Evolutionary conservation across 2,113 vertebrate genomes (phyloP).

Genomic region (Clinocottus analis): DNA sequence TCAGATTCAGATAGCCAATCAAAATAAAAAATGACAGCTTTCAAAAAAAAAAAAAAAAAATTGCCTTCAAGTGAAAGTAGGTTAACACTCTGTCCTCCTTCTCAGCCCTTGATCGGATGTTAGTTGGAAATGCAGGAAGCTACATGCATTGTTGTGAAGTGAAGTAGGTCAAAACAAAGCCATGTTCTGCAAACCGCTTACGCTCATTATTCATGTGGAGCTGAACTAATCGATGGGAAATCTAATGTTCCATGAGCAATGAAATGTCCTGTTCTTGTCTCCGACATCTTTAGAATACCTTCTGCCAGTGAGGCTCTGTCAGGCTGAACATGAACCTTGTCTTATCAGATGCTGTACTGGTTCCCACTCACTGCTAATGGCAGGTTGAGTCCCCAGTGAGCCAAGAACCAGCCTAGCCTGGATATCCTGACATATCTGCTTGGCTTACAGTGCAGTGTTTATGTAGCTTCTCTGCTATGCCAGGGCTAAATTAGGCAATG

Average conservation of each 20-base stretch:
- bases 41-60: background rate
- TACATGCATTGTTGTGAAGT: constrained; percentile 8
- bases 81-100: background rate
- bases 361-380: constrained; percentile 63
- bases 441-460: constrained; percentile 69
- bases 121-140: constrained; percentile 15
- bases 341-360: constrained; percentile 57
- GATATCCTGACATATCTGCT: constrained; percentile 65
- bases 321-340: constrained; percentile 43
- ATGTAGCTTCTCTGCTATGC: constrained; percentile 67
- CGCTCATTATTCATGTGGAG: constrained; percentile 55
- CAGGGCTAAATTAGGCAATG: constrained; percentile 67
- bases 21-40: constrained; percentile 38
- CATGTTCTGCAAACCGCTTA: constrained; percentile 52
- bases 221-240: constrained; percentile 59
- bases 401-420: constrained; percentile 58
- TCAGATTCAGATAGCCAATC: constrained; percentile 29
- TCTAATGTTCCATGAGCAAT: constrained; percentile 66
- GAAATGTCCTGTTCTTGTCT: constrained; percentile 53
- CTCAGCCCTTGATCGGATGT: constrained; percentile 25
- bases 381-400: constrained; percentile 67
- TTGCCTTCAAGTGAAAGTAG: constrained; percentile 10
- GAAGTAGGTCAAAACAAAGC: constrained; percentile 57
- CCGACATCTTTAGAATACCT: constrained; percentile 35
- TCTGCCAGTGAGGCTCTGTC: constrained; percentile 34